phyloP scores from a whole-genome alignment of 2,113 vertebrate genomes.

The Rhinoderma darwinii region DNA sequence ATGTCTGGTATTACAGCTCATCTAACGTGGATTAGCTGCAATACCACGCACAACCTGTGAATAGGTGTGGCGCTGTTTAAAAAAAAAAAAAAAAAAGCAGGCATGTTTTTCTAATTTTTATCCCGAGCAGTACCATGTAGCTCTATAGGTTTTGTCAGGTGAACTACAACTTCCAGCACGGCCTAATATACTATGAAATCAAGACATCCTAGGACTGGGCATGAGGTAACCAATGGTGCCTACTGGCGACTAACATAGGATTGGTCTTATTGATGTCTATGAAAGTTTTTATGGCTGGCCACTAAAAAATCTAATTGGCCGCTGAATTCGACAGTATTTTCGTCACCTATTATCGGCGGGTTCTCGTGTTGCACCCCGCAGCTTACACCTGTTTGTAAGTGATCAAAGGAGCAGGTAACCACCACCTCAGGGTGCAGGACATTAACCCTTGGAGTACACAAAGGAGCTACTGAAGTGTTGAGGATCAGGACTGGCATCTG shows the following conservation, averaged over 20 bases:
- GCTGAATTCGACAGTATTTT: neutral
- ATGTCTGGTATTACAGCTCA: too few relatives aligned
- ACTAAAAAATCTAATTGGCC: neutral
- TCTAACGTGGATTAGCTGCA: too few relatives aligned
- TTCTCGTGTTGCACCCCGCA: slow-evolving; percentile 34
- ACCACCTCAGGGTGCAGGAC: neutral
- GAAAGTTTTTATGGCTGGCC: too few relatives aligned
- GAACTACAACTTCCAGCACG: neutral
- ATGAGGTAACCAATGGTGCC: too few relatives aligned
- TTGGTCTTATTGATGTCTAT: too few relatives aligned
- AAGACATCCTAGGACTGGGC: too few relatives aligned
- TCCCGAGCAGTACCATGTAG: too few relatives aligned
- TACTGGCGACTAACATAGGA: too few relatives aligned
- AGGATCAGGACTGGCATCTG: neutral
- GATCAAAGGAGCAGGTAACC: neutral
- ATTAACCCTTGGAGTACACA: neutral
- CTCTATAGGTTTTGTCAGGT: neutral
- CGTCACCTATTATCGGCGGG: neutral
- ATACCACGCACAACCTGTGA: too few relatives aligned
- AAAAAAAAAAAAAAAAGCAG: too few relatives aligned
- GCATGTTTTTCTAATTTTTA: too few relatives aligned
- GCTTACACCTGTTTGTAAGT: slow-evolving; percentile 17
- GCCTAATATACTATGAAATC: neutral
- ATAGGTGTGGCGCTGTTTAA: too few relatives aligned
- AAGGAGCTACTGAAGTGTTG: neutral